phyloP scores from a whole-genome alignment of 2,888 invertebrate genomes.

The Leucania comma region DNA sequence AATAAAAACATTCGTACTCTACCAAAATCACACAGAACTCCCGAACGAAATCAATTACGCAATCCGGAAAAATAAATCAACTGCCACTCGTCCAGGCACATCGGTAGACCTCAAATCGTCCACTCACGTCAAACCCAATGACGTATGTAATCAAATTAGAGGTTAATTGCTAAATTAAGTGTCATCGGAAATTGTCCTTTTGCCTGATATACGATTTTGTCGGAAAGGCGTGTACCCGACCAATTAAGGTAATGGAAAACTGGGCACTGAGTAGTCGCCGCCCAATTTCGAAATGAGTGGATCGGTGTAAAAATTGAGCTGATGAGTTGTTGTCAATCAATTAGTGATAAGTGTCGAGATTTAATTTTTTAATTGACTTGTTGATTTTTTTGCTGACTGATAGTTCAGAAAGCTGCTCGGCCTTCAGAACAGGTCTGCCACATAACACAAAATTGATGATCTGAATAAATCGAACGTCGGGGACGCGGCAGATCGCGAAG shows the following conservation, averaged over 20 bases:
- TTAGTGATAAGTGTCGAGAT: conserved; percentile 49
- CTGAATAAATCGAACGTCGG: too few species aligned
- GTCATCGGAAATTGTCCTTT: conserved; percentile 83
- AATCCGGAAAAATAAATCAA: conserved; percentile 46
- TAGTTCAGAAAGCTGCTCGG: too few species aligned
- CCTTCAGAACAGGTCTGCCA: too few species aligned
- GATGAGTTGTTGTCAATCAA: conserved; percentile 64
- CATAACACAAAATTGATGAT: too few species aligned
- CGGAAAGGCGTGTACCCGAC: conserved; percentile 79
- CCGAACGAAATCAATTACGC: conserved; percentile 22
- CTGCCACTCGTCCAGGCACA: conserved; percentile 32
- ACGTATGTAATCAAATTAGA: conserved; percentile 89
- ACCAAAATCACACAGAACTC: conserved; percentile 8
- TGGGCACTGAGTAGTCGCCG: conserved; percentile 42
- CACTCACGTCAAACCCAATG: conserved; percentile 74
- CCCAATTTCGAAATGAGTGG: conserved; percentile 60
- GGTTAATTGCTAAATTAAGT: conserved; percentile 89
- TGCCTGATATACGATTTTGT: conserved; percentile 86
- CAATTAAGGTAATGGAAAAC: conserved; percentile 78
- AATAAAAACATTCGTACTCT: background rate
- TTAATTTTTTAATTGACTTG: conserved; percentile 21
- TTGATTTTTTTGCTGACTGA: conserved; percentile 14
- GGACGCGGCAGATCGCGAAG: too few species aligned
- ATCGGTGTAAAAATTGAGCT: conserved; percentile 56
- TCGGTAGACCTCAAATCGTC: conserved; percentile 63